A percentile compares a stretch with the other conserved stretches of the same genome.
Conservation (phyloP, 2,797 vertebrate genomes). For the Hozukius guyotensis region DNA sequence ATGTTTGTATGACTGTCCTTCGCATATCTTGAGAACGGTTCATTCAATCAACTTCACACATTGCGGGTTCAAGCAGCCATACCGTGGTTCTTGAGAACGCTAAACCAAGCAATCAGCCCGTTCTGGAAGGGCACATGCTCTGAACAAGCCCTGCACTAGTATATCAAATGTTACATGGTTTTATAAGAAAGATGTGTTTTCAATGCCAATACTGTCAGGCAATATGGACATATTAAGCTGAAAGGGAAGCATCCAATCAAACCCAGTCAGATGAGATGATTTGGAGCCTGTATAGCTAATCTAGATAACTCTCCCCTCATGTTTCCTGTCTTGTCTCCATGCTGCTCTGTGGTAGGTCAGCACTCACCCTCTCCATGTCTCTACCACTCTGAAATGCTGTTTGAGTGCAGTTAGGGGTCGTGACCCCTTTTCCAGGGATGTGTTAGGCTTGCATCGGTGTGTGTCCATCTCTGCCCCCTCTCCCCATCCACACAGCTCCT, state of each 20-base stretch:
- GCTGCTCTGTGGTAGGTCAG: conserved; percentile 62
- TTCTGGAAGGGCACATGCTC: no score
- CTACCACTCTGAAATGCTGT: conserved; percentile 62
- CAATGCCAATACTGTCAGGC: background rate
- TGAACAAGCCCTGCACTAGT: no score
- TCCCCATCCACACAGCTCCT: conserved; percentile 39
- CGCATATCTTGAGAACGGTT: no score
- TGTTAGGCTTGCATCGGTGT: conserved; percentile 68
- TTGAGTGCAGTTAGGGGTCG: conserved; percentile 71
- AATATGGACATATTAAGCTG: background rate
- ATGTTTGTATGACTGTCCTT: no score
- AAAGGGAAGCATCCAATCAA: conserved; percentile 20
- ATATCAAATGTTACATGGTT: background rate
- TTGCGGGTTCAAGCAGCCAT: no score
- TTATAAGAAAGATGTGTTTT: conserved; percentile 8
- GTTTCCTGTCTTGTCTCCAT: conserved; percentile 5
- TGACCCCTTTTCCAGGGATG: conserved; percentile 77
- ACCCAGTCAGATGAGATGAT: conserved; percentile 40
- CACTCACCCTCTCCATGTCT: conserved; percentile 55
- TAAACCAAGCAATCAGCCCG: no score
- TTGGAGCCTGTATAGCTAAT: conserved; percentile 31
- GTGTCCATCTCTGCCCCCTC: conserved; percentile 57
- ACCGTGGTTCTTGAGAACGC: no score
- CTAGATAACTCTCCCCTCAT: conserved; percentile 33
- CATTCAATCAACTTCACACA: no score